These are phyloP conservation scores for Serripes groenlandicus DNA, from an alignment of 2,888 invertebrate genomes.

Conservation along the genomic window DNA sequence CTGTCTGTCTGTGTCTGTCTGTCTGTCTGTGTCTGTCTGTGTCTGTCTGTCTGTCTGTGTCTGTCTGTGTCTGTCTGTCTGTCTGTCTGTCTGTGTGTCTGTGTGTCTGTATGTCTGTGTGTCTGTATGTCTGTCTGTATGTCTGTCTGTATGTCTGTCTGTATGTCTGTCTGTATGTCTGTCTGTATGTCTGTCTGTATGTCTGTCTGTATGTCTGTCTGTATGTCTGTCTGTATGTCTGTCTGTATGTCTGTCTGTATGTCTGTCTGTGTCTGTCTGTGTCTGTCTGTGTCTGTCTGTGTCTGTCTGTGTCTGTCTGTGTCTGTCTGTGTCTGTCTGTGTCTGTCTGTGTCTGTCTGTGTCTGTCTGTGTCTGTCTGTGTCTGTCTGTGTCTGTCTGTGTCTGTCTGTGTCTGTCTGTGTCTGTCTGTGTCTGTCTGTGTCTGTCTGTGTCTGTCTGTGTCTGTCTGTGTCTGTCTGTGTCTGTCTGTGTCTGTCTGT, in stretches of 20 bases:
- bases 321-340: constrained; percentile 8
- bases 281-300: constrained; percentile 24
- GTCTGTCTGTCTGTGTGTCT: constrained; percentile 11
- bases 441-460: constrained; percentile 18
- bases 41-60: constrained; percentile 31
- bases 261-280: too few species aligned
- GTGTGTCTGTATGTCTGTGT: constrained; percentile 29
- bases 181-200: too few species aligned
- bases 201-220: too few species aligned
- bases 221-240: too few species aligned
- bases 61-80: constrained; percentile 14
- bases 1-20: constrained; percentile 16
- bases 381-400: not conserved
- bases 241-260: too few species aligned
- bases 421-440: constrained; percentile 27
- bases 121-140: too few species aligned
- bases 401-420: constrained; percentile 6
- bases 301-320: constrained; percentile 9
- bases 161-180: too few species aligned
- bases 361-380: constrained; percentile 12
- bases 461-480: constrained; percentile 24
- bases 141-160: too few species aligned
- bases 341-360: constrained; percentile 6
- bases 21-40: constrained; percentile 29
- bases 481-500: constrained; percentile 7